Evolutionary conservation across 2,888 invertebrate genomes (phyloP).

Genomic region (Acronicta alni): DNA sequence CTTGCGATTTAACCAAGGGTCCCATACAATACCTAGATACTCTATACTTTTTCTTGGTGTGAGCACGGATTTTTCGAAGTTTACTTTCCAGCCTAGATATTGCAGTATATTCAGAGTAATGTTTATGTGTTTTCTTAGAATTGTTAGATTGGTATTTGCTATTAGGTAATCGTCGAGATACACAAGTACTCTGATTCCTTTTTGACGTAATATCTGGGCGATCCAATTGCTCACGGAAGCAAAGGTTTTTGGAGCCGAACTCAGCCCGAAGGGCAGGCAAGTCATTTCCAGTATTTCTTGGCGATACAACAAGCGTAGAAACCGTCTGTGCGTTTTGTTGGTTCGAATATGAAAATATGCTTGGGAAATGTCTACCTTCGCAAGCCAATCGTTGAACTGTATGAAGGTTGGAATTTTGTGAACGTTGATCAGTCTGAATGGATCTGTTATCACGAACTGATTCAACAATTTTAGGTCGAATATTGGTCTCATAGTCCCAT

Average conservation of each 20-base stretch:
- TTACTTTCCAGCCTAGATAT: slow-evolving; percentile 3
- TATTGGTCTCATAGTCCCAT: neutral
- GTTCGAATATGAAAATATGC: slow-evolving; percentile 2
- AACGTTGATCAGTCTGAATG: neutral
- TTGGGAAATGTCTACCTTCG: slow-evolving; percentile 5
- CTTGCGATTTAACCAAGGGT: neutral
- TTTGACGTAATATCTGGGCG: neutral
- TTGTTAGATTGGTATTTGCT: neutral
- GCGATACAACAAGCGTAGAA: neutral
- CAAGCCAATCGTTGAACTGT: slow-evolving; percentile 1
- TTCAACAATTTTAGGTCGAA: neutral
- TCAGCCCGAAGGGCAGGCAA: slow-evolving; percentile 1
- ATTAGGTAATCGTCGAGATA: slow-evolving; percentile 9
- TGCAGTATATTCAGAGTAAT: neutral
- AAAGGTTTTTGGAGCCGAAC: neutral
- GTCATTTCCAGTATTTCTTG: neutral
- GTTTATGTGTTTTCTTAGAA: neutral
- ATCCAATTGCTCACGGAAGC: neutral
- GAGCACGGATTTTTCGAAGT: neutral
- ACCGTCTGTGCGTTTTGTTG: neutral
- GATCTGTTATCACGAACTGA: neutral
- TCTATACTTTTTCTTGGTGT: neutral
- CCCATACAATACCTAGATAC: slow-evolving; percentile 4
- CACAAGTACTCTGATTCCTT: neutral
- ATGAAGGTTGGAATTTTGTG: neutral